Conservation (phyloP, 2,797 vertebrate species). For the Gobio occitaniae region DNA sequence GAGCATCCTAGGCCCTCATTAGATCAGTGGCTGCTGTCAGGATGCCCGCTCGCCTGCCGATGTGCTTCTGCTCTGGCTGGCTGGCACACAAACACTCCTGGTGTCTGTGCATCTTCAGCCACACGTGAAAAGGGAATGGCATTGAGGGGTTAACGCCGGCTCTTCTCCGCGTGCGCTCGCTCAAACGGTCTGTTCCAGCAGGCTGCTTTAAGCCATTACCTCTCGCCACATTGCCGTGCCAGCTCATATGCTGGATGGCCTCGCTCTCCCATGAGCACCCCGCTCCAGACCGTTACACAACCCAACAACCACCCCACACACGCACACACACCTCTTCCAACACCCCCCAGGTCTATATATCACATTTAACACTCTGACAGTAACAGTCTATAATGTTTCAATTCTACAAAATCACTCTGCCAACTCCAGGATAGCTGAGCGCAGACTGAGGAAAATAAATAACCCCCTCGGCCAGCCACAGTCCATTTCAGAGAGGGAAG, state of each 20-base stretch:
- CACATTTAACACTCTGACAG: constrained; percentile 99
- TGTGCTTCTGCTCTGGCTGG: constrained; percentile 53
- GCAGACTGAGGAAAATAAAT: constrained; percentile 98
- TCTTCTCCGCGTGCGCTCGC: constrained; percentile 66
- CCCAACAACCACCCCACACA: constrained; percentile 69
- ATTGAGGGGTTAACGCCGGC: constrained; percentile 78
- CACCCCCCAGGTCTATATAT: constrained; percentile 92
- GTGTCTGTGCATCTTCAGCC: constrained; percentile 44
- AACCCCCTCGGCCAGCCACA: constrained; percentile 86
- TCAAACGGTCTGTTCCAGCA: constrained; percentile 79
- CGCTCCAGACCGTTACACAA: constrained; percentile 82
- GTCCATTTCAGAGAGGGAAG: constrained; percentile 75
- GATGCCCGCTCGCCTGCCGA: constrained; percentile 60
- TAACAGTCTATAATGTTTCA: constrained; percentile 99
- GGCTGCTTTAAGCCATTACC: constrained; percentile 95
- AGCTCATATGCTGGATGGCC: constrained; percentile 93
- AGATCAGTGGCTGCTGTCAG: constrained; percentile 72
- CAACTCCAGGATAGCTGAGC: constrained; percentile 94
- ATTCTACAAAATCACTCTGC: constrained; percentile 99
- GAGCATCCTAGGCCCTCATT: constrained; percentile 71
- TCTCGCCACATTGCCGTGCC: constrained; percentile 93
- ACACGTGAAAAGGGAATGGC: constrained; percentile 42
- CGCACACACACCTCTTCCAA: constrained; percentile 37
- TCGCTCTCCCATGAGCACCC: constrained; percentile 93
- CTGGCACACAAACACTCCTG: constrained; percentile 42